Conservation (phyloP, 2,113 vertebrate genomes). For the Lepus timidus region DNA sequence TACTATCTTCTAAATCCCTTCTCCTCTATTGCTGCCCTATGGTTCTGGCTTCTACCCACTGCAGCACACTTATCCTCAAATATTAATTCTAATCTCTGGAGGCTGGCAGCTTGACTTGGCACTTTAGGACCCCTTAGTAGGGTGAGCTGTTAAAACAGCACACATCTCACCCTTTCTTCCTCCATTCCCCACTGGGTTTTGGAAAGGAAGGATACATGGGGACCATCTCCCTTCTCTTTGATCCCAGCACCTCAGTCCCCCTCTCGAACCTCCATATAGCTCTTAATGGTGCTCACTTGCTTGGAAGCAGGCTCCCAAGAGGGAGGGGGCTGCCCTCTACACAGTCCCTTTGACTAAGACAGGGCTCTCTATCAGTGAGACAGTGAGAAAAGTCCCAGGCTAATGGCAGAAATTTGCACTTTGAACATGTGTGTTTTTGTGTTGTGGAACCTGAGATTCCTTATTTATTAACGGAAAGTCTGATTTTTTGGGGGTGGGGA, state of each 20-base stretch:
- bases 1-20: slow-evolving; percentile 86
- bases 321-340: slow-evolving; percentile 75
- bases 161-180: slow-evolving; percentile 72
- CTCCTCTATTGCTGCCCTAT: slow-evolving; percentile 87
- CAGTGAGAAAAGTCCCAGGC: slow-evolving; percentile 87
- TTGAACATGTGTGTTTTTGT: slow-evolving; percentile 91
- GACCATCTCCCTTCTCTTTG: slow-evolving; percentile 78
- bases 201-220: slow-evolving; percentile 83
- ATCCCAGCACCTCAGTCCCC: slow-evolving; percentile 81
- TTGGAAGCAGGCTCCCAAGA: slow-evolving; percentile 81
- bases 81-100: slow-evolving; percentile 86
- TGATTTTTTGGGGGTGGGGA: slow-evolving; percentile 79
- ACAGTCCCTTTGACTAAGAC: slow-evolving; percentile 62
- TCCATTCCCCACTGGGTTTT: slow-evolving; percentile 81
- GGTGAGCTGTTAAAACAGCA: slow-evolving; percentile 86
- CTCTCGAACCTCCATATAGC: slow-evolving; percentile 80
- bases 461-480: slow-evolving; percentile 91
- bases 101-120: slow-evolving; percentile 88
- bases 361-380: slow-evolving; percentile 86
- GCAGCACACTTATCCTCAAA: slow-evolving; percentile 87
- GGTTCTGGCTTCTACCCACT: slow-evolving; percentile 84
- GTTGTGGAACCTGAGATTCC: slow-evolving; percentile 90
- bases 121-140: slow-evolving; percentile 87
- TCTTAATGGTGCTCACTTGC: slow-evolving; percentile 85
- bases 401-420: slow-evolving; percentile 91